Percentiles rank a stretch among this genome's conserved stretches.
These are phyloP conservation scores for Oostethus manadensis DNA, from an alignment of 2,113 vertebrate genomes.

Conservation along the genomic window DNA sequence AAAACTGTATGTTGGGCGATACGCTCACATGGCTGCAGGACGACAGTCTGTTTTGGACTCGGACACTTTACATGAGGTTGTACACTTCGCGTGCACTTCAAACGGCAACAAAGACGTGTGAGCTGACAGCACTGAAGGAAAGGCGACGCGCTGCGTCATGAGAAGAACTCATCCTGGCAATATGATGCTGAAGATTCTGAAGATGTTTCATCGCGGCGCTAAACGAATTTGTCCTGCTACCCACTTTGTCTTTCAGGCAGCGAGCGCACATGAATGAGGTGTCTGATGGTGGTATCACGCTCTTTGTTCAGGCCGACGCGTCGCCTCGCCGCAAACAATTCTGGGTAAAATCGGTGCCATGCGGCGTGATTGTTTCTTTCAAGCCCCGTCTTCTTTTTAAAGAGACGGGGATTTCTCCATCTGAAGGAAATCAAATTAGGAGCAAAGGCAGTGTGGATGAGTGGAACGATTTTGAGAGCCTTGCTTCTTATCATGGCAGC, in stretches of 20 bases:
- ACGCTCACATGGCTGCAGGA: too few species aligned
- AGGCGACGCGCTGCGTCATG: constrained; percentile 42
- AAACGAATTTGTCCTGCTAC: constrained; percentile 70
- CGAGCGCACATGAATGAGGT: constrained; percentile 66
- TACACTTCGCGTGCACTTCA: too few species aligned
- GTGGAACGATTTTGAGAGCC: neutral
- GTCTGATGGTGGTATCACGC: constrained; percentile 59
- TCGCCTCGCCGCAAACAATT: neutral
- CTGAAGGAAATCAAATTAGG: neutral
- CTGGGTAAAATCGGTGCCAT: neutral
- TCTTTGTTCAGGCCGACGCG: constrained; percentile 62
- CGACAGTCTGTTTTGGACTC: too few species aligned
- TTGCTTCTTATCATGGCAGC: neutral
- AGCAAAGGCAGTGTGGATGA: neutral
- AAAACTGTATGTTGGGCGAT: too few species aligned
- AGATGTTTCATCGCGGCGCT: constrained; percentile 61
- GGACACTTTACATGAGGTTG: too few species aligned
- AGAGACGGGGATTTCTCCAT: neutral
- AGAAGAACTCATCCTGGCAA: constrained; percentile 62
- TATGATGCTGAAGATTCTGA: constrained; percentile 69
- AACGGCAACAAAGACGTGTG: too few species aligned
- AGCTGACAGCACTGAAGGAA: too few species aligned
- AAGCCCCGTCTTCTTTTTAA: neutral
- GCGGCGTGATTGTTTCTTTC: neutral
- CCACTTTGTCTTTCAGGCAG: constrained; percentile 67